These are phyloP conservation scores for Tokudaia muenninki DNA, from an alignment of 2,797 vertebrate genomes.

Conservation along the genomic window DNA sequence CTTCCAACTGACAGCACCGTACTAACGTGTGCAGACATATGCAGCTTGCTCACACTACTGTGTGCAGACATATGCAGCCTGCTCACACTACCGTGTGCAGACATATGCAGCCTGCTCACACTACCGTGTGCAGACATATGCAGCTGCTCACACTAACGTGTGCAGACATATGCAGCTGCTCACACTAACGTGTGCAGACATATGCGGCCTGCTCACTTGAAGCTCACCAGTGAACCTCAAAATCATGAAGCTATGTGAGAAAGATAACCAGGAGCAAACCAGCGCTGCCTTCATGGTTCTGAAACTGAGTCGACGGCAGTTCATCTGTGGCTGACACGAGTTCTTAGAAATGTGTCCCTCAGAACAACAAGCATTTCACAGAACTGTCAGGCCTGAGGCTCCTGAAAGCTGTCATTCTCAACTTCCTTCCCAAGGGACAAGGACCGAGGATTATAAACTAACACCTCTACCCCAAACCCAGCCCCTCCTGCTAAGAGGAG, in stretches of 20 bases:
- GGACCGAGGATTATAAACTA: background rate
- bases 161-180: background rate
- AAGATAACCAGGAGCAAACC: conserved; percentile 43
- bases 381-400: conserved; percentile 58
- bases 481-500: conserved; percentile 10
- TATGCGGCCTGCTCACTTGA: background rate
- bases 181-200: background rate
- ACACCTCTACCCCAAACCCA: conserved; percentile 52
- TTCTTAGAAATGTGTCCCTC: conserved; percentile 80
- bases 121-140: too few relatives aligned
- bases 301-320: conserved; percentile 69
- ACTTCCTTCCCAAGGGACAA: conserved; percentile 72
- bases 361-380: conserved; percentile 69
- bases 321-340: conserved; percentile 72
- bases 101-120: background rate
- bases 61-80: background rate
- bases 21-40: background rate
- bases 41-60: background rate
- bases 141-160: too few relatives aligned
- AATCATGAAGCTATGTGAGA: conserved; percentile 63
- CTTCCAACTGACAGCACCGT: background rate
- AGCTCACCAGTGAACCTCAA: conserved; percentile 52
- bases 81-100: background rate
- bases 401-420: conserved; percentile 66
- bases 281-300: conserved; percentile 60